Base-by-base conservation (phyloP, 2,797 vertebrate genomes). In the Alcedo quadribrachys region DNA sequence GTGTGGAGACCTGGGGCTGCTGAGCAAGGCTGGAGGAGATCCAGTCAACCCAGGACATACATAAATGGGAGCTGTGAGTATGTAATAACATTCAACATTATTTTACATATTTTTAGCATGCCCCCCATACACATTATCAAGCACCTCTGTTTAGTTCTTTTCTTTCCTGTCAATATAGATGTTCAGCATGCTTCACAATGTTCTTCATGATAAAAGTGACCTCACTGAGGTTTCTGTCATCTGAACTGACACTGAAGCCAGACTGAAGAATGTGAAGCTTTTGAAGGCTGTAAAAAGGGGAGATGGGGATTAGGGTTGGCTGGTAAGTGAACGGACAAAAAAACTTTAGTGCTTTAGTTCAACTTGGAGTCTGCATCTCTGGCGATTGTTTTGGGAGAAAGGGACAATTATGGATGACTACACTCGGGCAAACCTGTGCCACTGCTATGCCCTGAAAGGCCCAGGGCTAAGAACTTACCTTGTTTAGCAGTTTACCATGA, bases 181-280 rank as follows among this genome's bases (percentile, higher is more conserved):
- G 27, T 16, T 78, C 24, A 54, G 15, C 0, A 0, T 24, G 11
- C 25, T 69, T 17, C 24, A 27, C 12, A 37, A 6, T 27, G 18
- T 15, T 60, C 22, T 74, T 58, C 37, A 33, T 28, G 7, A 20
- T 32, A 27, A 45, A 65, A 65, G 27, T n/a, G 45, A 40, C 28
- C 15, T 74, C 45, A 3, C 15, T 57, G 20, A 46, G 6, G 7
- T 57, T 81, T 22, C 32, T 53, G 21, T 46, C 30, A 32, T 9
- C 42, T 50, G 35, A 33, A 33, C 32, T 33, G 45, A 18, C 42
- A 66, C n/a, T 65, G 15, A 42, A 79, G 9, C 7, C 8, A 5
- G 42, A 65, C 33, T 32, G 45, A 75, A 50, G 35, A 69, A 24
- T 6, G 0, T 17, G 27, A 33, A 53, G 50, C 1, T 63, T 81